These are phyloP conservation scores for Osmerus mordax DNA, from an alignment of 2,113 vertebrate genomes.

Conservation along the genomic window DNA sequence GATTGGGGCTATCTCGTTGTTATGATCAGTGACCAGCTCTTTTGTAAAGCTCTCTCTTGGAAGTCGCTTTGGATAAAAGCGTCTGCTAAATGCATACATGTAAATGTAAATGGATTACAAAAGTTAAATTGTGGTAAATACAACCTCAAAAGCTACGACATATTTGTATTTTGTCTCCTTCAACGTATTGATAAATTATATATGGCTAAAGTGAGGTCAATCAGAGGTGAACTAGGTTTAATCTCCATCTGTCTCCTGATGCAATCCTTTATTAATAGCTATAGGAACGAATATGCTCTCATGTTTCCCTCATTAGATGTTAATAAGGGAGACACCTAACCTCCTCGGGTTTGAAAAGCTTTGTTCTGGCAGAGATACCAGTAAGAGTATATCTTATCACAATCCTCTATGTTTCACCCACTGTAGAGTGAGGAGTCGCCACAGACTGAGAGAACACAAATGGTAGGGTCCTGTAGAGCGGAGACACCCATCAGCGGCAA, in stretches of 20 bases:
- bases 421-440: neutral
- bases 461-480: conserved; percentile 14
- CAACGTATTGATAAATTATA: conserved; percentile 14
- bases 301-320: conserved; percentile 1
- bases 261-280: neutral
- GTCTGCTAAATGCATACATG: too few species aligned
- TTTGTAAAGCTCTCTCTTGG: too few species aligned
- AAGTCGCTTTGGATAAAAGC: too few species aligned
- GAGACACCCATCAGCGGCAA: conserved; percentile 10
- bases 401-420: conserved; percentile 23
- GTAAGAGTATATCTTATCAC: conserved; percentile 29
- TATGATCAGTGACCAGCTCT: too few species aligned
- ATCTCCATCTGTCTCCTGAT: conserved; percentile 10
- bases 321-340: too few species aligned
- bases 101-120: too few species aligned
- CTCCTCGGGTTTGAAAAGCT: too few species aligned
- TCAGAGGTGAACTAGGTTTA: neutral
- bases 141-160: too few species aligned
- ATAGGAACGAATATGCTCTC: conserved; percentile 1
- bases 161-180: neutral
- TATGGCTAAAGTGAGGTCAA: conserved; percentile 7
- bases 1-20: too few species aligned
- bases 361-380: neutral
- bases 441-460: conserved; percentile 36
- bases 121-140: too few species aligned